A percentile compares a stretch with the other conserved stretches of the same genome.
phyloP scores from a whole-genome alignment of 2,797 vertebrate species.

The Simalia tracyae region DNA sequence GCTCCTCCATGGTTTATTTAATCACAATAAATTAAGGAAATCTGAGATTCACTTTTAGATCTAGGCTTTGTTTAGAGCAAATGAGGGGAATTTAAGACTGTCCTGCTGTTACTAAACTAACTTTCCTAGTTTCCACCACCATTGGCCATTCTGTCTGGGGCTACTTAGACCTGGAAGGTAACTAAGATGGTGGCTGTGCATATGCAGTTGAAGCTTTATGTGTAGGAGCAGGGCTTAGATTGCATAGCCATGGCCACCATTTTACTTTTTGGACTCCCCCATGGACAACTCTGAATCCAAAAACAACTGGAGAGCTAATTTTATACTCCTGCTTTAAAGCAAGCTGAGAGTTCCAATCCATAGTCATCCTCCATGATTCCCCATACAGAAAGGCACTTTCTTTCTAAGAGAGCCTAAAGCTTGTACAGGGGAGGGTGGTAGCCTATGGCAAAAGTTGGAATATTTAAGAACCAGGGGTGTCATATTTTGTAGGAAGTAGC shows the following conservation, averaged over 20 bases:
- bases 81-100: background rate
- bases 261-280: background rate
- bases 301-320: background rate
- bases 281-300: background rate
- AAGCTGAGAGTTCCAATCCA: background rate
- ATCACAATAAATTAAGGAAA: background rate
- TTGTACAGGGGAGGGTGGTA: background rate
- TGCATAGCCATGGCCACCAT: background rate
- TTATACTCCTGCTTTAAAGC: background rate
- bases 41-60: background rate
- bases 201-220: background rate
- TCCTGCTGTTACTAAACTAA: background rate
- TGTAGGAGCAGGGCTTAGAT: background rate
- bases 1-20: background rate
- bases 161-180: background rate
- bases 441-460: background rate
- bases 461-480: background rate
- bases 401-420: background rate
- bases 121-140: background rate
- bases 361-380: background rate
- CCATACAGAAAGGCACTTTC: background rate
- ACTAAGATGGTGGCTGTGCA: background rate
- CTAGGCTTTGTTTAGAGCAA: background rate
- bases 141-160: background rate
- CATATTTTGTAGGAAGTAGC: background rate